A percentile compares a stretch with the other conserved stretches of the same genome.
Evolutionary conservation across 2,113 vertebrate genomes (phyloP).

Genomic region (Motacilla alba): DNA sequence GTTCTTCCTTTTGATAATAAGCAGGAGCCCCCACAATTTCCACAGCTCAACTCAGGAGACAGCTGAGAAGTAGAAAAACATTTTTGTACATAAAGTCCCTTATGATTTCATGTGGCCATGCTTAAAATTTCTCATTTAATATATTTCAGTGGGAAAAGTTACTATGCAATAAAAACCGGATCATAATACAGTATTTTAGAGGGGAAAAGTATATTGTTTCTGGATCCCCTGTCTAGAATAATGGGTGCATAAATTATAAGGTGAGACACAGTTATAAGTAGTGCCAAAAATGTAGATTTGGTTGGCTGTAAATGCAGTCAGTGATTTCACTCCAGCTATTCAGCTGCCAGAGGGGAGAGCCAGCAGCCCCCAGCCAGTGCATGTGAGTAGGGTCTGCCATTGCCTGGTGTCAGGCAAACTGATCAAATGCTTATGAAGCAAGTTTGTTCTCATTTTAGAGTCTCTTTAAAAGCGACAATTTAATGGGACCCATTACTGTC

Average conservation of each 20-base stretch:
- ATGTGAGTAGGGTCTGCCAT: background rate
- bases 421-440: background rate
- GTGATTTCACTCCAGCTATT: background rate
- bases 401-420: background rate
- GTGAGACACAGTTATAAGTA: background rate
- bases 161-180: background rate
- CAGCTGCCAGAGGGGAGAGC: accelerated
- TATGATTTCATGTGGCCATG: background rate
- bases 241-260: background rate
- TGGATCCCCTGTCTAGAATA: background rate
- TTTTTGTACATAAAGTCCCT: background rate
- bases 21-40: background rate
- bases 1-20: background rate
- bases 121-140: conserved; percentile 14
- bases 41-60: background rate
- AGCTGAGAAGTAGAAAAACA: background rate
- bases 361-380: background rate
- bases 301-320: background rate
- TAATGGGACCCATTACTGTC: conserved; percentile 25
- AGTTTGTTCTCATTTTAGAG: background rate
- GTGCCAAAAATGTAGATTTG: background rate
- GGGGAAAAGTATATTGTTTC: background rate
- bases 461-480: conserved; percentile 31
- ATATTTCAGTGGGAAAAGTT: conserved; percentile 18
- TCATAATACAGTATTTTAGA: background rate